Conservation (phyloP, 2,888 invertebrate species). For the Mesochorus sp. region DNA sequence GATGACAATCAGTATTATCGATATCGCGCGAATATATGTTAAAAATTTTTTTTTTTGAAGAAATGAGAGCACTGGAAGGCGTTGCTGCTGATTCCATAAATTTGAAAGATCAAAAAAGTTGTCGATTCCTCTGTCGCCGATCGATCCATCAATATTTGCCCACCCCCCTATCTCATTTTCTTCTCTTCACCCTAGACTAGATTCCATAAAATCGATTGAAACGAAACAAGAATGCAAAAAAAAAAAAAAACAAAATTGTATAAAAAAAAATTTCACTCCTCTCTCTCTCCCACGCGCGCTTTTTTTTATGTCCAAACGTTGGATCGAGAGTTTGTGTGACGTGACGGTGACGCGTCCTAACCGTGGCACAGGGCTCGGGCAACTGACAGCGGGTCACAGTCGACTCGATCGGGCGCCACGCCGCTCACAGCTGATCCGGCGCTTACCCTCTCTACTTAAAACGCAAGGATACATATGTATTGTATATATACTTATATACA, state of each 20-base stretch:
- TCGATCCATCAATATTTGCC: neutral
- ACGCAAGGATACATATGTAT: constrained; percentile 21
- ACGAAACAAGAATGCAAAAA: neutral
- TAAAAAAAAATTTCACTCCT: constrained; percentile 8
- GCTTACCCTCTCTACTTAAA: constrained; percentile 66
- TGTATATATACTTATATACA: constrained; percentile 19
- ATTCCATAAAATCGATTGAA: constrained; percentile 21
- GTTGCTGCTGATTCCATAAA: neutral
- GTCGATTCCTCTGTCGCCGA: neutral
- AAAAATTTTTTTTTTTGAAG: neutral
- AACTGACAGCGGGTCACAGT: constrained; percentile 81
- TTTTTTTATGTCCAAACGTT: constrained; percentile 24
- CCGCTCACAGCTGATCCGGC: constrained; percentile 78
- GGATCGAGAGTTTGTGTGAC: constrained; percentile 46
- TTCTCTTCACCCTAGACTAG: constrained; percentile 30
- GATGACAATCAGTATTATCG: neutral
- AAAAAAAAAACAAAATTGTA: neutral
- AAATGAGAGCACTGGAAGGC: neutral
- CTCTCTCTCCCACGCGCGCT: neutral
- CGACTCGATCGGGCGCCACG: constrained; percentile 75
- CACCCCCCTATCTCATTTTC: neutral
- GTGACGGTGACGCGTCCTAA: constrained; percentile 78
- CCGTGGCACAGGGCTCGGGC: constrained; percentile 82
- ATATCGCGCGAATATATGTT: neutral
- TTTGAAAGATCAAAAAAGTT: neutral